Conservation (phyloP, 2,113 vertebrate species). For the Lucifuga dentata region DNA sequence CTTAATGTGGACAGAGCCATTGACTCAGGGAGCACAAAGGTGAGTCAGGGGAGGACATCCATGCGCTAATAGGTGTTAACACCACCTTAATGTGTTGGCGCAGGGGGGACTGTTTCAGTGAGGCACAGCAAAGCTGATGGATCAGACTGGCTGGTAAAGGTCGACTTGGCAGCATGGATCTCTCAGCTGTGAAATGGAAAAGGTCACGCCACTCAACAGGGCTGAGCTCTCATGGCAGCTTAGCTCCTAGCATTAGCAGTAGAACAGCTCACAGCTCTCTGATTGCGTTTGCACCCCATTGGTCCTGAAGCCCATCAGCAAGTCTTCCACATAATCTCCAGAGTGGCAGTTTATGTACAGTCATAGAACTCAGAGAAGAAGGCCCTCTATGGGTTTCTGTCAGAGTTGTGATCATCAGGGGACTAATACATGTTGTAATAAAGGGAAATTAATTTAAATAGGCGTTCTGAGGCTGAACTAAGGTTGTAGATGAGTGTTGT, state of each 20-base stretch:
- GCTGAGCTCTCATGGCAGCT: conserved; percentile 69
- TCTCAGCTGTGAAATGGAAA: conserved; percentile 86
- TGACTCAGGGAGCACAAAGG: conserved; percentile 99
- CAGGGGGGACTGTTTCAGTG: conserved; percentile 57
- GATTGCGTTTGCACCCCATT: conserved; percentile 67
- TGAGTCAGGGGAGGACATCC: conserved; percentile 80
- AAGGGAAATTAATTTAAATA: conserved; percentile 10
- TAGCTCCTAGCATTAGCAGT: conserved; percentile 59
- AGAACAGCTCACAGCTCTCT: conserved; percentile 49
- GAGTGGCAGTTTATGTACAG: conserved; percentile 43
- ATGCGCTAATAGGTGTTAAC: conserved; percentile 72
- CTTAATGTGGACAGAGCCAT: conserved; percentile 99
- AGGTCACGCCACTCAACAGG: conserved; percentile 84
- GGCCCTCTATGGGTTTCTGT: neutral
- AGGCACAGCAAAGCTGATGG: conserved; percentile 78
- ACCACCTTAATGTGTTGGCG: conserved; percentile 70
- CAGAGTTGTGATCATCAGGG: conserved; percentile 13
- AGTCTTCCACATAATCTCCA: conserved; percentile 67
- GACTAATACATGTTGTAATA: conserved; percentile 9
- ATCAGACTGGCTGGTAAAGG: conserved; percentile 85
- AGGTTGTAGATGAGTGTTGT: conserved; percentile 6
- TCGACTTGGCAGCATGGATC: conserved; percentile 80
- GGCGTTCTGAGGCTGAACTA: conserved; percentile 9
- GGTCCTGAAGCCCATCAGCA: conserved; percentile 66
- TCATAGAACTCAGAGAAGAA: conserved; percentile 22